Conservation (phyloP, 2,797 vertebrate genomes). For the Streptopelia turtur region DNA sequence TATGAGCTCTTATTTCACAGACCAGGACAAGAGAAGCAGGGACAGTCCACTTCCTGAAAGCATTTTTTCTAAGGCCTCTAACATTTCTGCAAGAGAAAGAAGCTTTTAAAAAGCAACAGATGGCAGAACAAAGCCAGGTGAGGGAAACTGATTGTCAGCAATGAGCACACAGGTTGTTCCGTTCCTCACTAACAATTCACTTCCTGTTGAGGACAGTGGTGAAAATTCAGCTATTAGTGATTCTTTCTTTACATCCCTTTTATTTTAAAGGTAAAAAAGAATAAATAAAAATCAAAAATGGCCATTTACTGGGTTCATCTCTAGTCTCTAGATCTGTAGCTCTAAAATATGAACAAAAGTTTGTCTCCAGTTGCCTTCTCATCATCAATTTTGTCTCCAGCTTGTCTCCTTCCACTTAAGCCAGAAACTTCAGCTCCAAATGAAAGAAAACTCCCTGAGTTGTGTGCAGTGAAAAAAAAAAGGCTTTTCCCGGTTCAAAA, state of each 20-base stretch:
- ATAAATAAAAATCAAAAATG: neutral
- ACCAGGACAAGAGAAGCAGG: neutral
- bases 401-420: neutral
- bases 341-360: neutral
- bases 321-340: neutral
- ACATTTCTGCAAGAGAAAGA: neutral
- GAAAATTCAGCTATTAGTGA: neutral
- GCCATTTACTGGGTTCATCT: neutral
- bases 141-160: neutral
- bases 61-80: neutral
- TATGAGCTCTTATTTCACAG: neutral
- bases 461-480: neutral
- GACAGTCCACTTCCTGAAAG: neutral
- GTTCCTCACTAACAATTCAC: neutral
- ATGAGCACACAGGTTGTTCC: accelerated
- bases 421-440: neutral
- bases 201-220: neutral
- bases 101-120: neutral
- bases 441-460: neutral
- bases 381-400: neutral
- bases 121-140: neutral
- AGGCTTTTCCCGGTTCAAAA: neutral
- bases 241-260: neutral
- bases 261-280: neutral
- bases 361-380: neutral